Evolutionary conservation across 2,888 invertebrate species (phyloP).

Genomic region (Cantharis rustica): DNA sequence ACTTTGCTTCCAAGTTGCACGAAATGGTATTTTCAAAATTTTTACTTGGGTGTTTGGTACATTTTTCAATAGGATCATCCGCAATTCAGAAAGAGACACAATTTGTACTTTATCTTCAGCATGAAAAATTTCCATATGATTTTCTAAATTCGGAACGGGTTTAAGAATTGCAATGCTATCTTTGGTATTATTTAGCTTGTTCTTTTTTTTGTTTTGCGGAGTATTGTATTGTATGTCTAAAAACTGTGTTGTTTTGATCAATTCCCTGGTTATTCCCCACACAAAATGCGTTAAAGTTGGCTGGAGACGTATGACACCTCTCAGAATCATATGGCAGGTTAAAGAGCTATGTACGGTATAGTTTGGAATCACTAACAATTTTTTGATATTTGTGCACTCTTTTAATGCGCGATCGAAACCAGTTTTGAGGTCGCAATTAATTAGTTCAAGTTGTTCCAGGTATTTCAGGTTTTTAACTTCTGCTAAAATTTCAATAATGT

Average conservation of each 20-base stretch:
- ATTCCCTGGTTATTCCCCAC: constrained; percentile 83
- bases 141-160: constrained; percentile 70
- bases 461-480: constrained; percentile 68
- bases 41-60: constrained; percentile 77
- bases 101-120: background rate
- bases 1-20: constrained; percentile 72
- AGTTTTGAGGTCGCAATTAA: constrained; percentile 80
- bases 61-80: constrained; percentile 72
- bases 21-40: constrained; percentile 80
- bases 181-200: constrained; percentile 56
- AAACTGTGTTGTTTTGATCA: constrained; percentile 79
- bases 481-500: constrained; percentile 68
- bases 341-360: constrained; percentile 86
- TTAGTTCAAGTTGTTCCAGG: constrained; percentile 74
- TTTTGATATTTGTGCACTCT: constrained; percentile 72
- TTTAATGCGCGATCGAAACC: constrained; percentile 79
- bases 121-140: constrained; percentile 69
- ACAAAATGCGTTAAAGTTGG: constrained; percentile 75
- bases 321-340: constrained; percentile 74
- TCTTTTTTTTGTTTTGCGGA: constrained; percentile 48
- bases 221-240: constrained; percentile 78
- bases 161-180: constrained; percentile 79
- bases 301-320: constrained; percentile 60
- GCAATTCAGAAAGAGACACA: constrained; percentile 69
- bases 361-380: constrained; percentile 80